A percentile compares a stretch with the other conserved stretches of the same genome.
Evolutionary conservation across 2,888 invertebrate species (phyloP).

Genomic region (Adineta ricciae): DNA sequence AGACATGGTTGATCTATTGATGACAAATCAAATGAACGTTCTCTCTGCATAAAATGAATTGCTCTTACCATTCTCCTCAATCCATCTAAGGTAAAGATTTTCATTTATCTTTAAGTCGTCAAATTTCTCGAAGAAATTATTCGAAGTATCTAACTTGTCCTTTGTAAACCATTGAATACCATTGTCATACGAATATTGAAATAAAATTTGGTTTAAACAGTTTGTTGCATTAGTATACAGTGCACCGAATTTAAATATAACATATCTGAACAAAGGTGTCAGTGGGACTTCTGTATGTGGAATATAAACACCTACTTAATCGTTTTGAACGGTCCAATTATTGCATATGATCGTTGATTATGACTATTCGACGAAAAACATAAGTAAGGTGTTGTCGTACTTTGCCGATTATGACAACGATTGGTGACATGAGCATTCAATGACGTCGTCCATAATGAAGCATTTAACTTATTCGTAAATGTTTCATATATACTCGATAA

Average conservation of each 20-base stretch:
- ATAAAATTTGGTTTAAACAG: not conserved
- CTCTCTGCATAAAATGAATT: not conserved
- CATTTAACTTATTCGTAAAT: not conserved
- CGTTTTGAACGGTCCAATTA: not conserved
- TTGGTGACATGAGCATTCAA: not conserved
- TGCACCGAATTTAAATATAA: not conserved
- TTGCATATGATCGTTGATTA: not conserved
- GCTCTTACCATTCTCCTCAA: not conserved
- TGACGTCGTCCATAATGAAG: not conserved
- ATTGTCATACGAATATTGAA: conserved; percentile 14
- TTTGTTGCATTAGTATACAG: not conserved
- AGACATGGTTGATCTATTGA: not conserved
- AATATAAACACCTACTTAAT: not conserved
- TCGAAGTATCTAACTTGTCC: not conserved
- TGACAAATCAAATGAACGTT: not conserved
- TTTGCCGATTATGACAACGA: conserved; percentile 10
- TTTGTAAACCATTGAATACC: conserved; percentile 1
- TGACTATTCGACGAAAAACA: not conserved
- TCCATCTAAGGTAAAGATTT: not conserved
- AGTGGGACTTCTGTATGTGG: too few relatives aligned
- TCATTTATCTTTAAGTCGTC: not conserved
- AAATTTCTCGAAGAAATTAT: not conserved
- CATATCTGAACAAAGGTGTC: not conserved
- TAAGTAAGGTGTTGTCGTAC: not conserved
- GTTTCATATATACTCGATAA: not conserved